Evolutionary conservation across 2,888 invertebrate species (phyloP), one percentile per base, ranked within the genome.

Genomic region (Xiphydria camelus): DNA sequence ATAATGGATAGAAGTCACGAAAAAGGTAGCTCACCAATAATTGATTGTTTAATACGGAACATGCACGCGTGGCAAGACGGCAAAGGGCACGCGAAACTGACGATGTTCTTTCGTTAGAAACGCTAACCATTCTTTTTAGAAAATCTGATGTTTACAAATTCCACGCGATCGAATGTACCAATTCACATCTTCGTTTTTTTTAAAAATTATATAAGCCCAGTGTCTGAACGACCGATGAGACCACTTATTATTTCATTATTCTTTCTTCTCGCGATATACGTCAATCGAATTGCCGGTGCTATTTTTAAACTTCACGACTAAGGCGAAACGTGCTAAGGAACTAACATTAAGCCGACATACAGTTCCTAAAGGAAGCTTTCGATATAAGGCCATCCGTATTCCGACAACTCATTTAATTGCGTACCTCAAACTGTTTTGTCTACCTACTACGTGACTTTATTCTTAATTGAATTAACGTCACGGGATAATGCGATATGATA

Each of bases 371-470:
- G 64, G 64, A 62, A 65, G 52, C 49, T 37, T 40, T 36, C 32
- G 15, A 26, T 44, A 46, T 42, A 26, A 44, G 25, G 39, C 19
- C 60, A 57, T 60, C 60, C 37, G 42, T 26, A 36, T 42, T 42
- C 42, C 25, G 29, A 12, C 12, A 29, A 58, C 45, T 53, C 43
- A 40, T 53, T 58, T 47, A 4, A 47, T 45, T 44, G 49, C 40
- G 46, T 48, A 55, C 51, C 47, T 48, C 42, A 25, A 45, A 47
- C 47, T 47, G 34, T 45, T 60, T 57, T 49, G 56, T 59, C 51
- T 50, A 42, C 4, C 35, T 32, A 14, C 32, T 59, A 62, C 64
- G 64, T 64, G 64, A 62, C 53, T 43, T 10, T 41, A n/a, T n/a
- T n/a, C n/a, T n/a, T n/a, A n/a, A n/a, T n/a, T n/a, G n/a, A n/a